Base-by-base conservation (phyloP, 2,113 vertebrate species). In the Martes martes region DNA sequence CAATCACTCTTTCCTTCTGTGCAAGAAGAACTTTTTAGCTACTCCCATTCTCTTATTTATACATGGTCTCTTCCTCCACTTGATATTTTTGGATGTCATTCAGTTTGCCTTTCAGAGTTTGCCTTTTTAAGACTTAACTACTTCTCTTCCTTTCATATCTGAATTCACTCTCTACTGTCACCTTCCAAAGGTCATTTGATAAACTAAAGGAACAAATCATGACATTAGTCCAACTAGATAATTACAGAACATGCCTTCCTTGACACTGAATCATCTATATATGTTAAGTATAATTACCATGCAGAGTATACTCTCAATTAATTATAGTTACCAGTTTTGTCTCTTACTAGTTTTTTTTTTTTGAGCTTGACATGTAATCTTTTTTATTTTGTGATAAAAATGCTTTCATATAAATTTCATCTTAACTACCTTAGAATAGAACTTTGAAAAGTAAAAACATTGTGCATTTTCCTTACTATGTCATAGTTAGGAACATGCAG, bases 311-410 rank as follows among this genome's bases (percentile, higher is more conserved):
- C 26, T 21, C 4, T 5, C 47, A 79, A 79, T n/a, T 52, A n/a
- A 76, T 45, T 76, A 45, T 52, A 33, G 10, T 52, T 79, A 13
- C n/a, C 31, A 79, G 76, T n/a, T 79, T 79, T 52, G 45, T 10
- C 47, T 2, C 31, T 33, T 52, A 79, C 1, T 52, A 13, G 31
- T 52, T 79, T 47, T 79, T 79, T 42, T 42, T 42, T 42, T 42
- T 42, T 42, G 80, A 92, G 55, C 59, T 97, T 89, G 94, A 95
- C 95, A 96, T 24, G 97, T 95, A 97, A 96, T 23, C n/a, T 94
- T 96, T 97, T 97, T 98, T 98, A 98, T 98, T 98, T 97, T 98
- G 94, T 98, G 97, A 98, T 98, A 98, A 97, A 98, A 98, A 98
- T 98, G 97, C 79, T 98, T 98, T 96, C 88, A 90, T 98, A 98